These are phyloP conservation scores for Micromussa lordhowensis DNA, from an alignment of 92 coral and sea anemone species.

Conservation along the genomic window DNA sequence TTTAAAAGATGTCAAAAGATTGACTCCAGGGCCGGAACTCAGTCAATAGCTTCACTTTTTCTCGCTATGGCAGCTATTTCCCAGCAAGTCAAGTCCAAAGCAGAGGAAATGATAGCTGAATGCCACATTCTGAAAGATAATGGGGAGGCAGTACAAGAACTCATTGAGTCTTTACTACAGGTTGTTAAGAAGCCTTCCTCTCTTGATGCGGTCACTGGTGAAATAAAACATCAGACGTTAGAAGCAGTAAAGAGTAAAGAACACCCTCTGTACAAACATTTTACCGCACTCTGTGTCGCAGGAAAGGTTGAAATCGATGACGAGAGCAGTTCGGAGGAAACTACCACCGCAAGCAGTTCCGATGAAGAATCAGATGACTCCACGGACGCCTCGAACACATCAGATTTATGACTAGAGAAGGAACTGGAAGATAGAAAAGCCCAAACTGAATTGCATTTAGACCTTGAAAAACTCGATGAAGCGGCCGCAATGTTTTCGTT, in stretches of 20 bases:
- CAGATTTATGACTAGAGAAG: conserved; percentile 44
- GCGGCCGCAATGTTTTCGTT: conserved; percentile 61
- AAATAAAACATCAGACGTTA: conserved; percentile 26
- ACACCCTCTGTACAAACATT: conserved; percentile 25
- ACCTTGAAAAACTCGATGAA: conserved; percentile 66
- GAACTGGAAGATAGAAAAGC: background rate
- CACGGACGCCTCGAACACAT: no score
- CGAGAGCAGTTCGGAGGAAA: conserved; percentile 31
- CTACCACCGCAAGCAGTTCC: background rate
- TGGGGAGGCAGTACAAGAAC: conserved; percentile 7
- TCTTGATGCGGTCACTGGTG: conserved; percentile 41
- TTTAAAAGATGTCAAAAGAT: conserved; percentile 27
- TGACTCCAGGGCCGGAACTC: conserved; percentile 25
- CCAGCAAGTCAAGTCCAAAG: conserved; percentile 43
- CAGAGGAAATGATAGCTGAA: conserved; percentile 36
- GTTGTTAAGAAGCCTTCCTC: conserved; percentile 36
- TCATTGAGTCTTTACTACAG: conserved; percentile 28
- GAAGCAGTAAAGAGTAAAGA: conserved; percentile 2
- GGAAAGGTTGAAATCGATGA: conserved; percentile 16
- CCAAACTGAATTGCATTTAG: conserved; percentile 43
- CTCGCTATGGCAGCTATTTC: conserved; percentile 59
- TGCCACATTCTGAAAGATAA: conserved; percentile 35
- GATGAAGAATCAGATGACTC: conserved; percentile 25
- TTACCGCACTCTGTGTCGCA: conserved; percentile 41
- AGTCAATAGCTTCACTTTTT: conserved; percentile 61